Conservation (phyloP, 35 echinoderm and acorn worm genomes). For the Ophiothrix spiculata region DNA sequence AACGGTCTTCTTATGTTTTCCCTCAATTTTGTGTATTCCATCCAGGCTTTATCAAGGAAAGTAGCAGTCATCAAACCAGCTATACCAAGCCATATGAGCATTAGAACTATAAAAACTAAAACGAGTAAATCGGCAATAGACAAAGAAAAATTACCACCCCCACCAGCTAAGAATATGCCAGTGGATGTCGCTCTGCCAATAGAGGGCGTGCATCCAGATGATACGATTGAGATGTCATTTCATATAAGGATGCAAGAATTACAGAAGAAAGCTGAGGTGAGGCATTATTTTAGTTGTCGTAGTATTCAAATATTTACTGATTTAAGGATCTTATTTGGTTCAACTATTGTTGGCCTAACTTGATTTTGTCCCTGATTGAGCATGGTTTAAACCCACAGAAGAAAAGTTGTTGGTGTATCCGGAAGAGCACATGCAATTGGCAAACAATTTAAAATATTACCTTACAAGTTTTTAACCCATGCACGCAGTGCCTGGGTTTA, state of each 20-base stretch:
- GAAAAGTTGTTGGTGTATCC: no score
- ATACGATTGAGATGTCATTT: conserved; percentile 60
- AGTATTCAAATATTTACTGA: no score
- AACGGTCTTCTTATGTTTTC: no score
- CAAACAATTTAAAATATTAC: no score
- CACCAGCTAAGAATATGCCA: background rate
- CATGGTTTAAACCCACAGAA: no score
- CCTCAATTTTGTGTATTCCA: no score
- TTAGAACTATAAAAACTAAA: background rate
- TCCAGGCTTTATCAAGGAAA: background rate
- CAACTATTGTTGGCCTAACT: no score
- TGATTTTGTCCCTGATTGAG: no score
- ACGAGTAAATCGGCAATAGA: background rate
- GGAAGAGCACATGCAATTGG: no score
- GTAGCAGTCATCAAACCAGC: background rate
- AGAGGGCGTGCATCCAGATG: conserved; percentile 32
- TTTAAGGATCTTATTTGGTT: no score
- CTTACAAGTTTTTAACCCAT: no score
- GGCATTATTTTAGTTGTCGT: background rate
- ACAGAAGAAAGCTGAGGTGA: conserved; percentile 61
- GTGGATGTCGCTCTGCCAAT: background rate
- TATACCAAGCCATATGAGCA: background rate
- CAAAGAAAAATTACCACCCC: background rate
- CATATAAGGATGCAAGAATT: conserved; percentile 34
- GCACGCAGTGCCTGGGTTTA: no score